Evolutionary conservation across 2,797 vertebrate genomes (phyloP), one percentile per base, ranked within the genome.

Genomic region (Lacerta bilineata): DNA sequence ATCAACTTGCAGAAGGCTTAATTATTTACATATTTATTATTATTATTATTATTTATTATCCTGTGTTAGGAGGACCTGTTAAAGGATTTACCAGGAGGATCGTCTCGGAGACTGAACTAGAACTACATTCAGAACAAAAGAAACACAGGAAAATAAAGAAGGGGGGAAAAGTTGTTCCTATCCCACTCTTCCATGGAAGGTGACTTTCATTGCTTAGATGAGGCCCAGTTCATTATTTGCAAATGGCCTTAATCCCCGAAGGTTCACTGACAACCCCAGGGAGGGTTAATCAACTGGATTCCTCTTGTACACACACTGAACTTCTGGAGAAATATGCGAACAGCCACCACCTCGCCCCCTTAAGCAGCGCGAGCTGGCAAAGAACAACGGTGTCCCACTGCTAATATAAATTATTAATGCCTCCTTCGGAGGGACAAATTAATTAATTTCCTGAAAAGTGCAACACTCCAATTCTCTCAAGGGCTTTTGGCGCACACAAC

Each of bases 381-480:
- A 75, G 33, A 68, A 85, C 10, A 10, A 75, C 3, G 46, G 59
- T 2, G 3, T 76, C 78, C 78, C 59, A 68, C 43, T 68, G 88
- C 71, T 81, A 41, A 75, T 68, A 86, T 89, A 85, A 85, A 89
- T 89, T 85, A 85, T 76, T 81, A 50, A 89, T 85, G 78, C 61
- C 27, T 85, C 69, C 79, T 68, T 55, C 27, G 3, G 83, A 85
- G 43, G 55, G 43, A 36, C 78, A 85, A 64, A 76, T 81, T 89
- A 81, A 85, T 89, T 81, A 89, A 85, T 85, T 85, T 76, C 50
- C 78, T 27, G 4, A 39, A 89, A 81, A 89, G 78, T 75, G 59
- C 55, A 68, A 50, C 77, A 25, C 33, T 66, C 39, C 39, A 4
- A 72, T 72, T 84, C 82, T 89, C 83, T 43, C 64, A 46, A 59